Base-by-base conservation (phyloP, 1,140 invertebrate genomes). In the Musca vetustissima region DNA sequence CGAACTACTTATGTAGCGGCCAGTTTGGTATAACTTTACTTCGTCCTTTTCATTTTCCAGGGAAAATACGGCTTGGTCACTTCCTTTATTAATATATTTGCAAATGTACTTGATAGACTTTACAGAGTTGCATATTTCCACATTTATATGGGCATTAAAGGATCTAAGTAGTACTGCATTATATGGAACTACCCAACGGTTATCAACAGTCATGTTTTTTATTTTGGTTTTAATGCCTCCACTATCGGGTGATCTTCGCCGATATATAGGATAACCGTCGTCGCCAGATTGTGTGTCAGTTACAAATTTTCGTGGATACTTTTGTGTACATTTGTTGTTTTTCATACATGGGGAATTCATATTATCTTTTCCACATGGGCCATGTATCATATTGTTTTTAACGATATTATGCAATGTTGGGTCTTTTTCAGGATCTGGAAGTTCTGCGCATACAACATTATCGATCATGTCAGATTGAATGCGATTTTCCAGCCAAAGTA, bases 21-120 rank as follows among this genome's bases (percentile, higher is more conserved):
- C 82, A 49, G 74, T 66, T 75, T 85, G 75, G 72, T 77, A 84
- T 19, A 14, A 1, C 15, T 2, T 53, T 21, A 71, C 48, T 66
- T 71, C 66, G 43, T 68, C 69, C 9, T 64, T 71, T 43, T 48
- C 36, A 32, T 55, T 70, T 32, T 65, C 21, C 17, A 71, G 2
- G 14, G 43, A n/a, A 64, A 70, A 68, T 13, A 36, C 28, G 17
- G 69, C 69, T 67, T 73, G 66, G 64, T 80, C 77, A 43, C 72
- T 74, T 9, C 82, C 83, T 77, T 84, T 83, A 65, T 81, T 77
- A 15, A 85, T 73, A 75, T 83, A 84, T 75, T 84, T 84, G 66
- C 78, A 84, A n/a, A n/a, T n/a, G n/a, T n/a, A n/a, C n/a, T n/a
- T n/a, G n/a, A 84, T 79, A 0, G 76, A 70, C 43, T 73, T 74